Conservation (phyloP, 2,113 vertebrate species). For the Microtus richardsoni region DNA sequence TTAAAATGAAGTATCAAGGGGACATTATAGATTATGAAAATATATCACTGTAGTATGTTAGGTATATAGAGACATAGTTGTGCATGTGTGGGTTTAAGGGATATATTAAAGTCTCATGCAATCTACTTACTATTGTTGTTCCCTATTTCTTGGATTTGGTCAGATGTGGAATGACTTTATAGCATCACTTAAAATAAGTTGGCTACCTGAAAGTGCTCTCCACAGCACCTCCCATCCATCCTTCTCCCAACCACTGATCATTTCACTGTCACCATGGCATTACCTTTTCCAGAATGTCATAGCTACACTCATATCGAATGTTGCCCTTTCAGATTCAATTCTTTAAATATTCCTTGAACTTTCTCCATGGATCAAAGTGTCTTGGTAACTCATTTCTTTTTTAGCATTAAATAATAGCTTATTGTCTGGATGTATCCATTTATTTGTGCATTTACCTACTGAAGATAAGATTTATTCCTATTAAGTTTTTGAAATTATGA, state of each 20-base stretch:
- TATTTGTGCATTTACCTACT: neutral
- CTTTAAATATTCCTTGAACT: neutral
- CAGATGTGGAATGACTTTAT: neutral
- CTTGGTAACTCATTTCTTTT: neutral
- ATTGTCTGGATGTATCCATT: neutral
- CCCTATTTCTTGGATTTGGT: neutral
- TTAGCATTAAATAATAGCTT: neutral
- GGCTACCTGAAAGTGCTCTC: neutral
- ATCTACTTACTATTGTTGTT: neutral
- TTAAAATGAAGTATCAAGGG: neutral
- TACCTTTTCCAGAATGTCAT: neutral
- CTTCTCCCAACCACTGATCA: neutral
- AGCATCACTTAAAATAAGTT: neutral
- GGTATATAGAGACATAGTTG: neutral
- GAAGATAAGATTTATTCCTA: neutral
- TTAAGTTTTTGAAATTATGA: neutral
- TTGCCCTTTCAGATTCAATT: neutral
- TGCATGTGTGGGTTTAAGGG: neutral
- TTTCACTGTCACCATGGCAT: neutral
- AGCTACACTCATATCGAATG: neutral
- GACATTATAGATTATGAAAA: neutral
- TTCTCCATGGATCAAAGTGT: neutral
- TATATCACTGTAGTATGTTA: neutral
- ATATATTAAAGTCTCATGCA: neutral
- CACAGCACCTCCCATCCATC: neutral